phyloP scores from a whole-genome alignment of 2,888 invertebrate genomes.

The Dastarcus helophoroides region DNA sequence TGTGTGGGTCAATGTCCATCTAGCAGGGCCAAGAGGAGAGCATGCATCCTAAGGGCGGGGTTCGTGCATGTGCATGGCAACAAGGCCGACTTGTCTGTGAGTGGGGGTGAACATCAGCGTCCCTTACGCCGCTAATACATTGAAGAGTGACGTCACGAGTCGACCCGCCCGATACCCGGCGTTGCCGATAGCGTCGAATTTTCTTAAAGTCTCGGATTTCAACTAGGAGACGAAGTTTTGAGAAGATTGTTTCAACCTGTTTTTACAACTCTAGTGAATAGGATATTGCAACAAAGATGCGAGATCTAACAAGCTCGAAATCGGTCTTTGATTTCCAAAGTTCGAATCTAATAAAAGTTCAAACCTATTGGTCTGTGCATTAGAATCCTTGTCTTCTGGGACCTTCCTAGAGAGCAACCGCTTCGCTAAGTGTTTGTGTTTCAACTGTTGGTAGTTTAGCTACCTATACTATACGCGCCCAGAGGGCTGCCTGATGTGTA shows the following conservation, averaged over 20 bases:
- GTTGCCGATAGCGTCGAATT: slow-evolving; percentile 10
- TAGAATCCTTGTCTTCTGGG: too few relatives aligned
- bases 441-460: too few relatives aligned
- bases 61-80: slow-evolving; percentile 30
- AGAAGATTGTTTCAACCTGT: slow-evolving; percentile 11
- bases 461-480: too few relatives aligned
- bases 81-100: slow-evolving; percentile 21
- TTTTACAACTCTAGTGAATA: too few relatives aligned
- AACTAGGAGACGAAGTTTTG: neutral
- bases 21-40: slow-evolving; percentile 9
- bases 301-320: too few relatives aligned
- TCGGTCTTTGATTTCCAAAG: too few relatives aligned
- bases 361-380: too few relatives aligned
- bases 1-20: slow-evolving; percentile 19
- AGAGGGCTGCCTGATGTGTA: too few relatives aligned
- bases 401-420: too few relatives aligned
- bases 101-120: slow-evolving; percentile 23
- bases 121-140: slow-evolving; percentile 13
- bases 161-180: slow-evolving; percentile 16
- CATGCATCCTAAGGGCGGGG: slow-evolving; percentile 23
- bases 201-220: slow-evolving; percentile 7
- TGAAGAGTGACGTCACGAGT: slow-evolving; percentile 24
- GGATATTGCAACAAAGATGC: too few relatives aligned
- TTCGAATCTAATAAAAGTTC: too few relatives aligned
- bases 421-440: too few relatives aligned